A percentile compares a stretch with the other conserved stretches of the same genome.
phyloP scores from a whole-genome alignment of 2,113 vertebrate genomes.

The Arvicanthis niloticus region DNA sequence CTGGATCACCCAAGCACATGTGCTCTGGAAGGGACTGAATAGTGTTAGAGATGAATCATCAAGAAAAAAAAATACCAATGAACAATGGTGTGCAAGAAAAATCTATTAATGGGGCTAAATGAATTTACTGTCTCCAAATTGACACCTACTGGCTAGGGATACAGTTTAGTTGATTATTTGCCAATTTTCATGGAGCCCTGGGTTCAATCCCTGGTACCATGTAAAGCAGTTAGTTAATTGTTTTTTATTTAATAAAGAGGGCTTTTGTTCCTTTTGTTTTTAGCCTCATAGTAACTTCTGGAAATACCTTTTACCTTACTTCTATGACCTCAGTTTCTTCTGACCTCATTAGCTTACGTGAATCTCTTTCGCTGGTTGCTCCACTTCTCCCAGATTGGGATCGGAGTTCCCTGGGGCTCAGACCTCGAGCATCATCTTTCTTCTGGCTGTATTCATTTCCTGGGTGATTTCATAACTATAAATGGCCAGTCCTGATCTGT shows the following conservation, averaged over 20 bases:
- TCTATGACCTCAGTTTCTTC: not conserved
- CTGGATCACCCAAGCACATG: not conserved
- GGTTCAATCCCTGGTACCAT: not conserved
- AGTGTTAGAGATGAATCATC: not conserved
- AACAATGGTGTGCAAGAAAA: not conserved
- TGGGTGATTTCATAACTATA: not conserved
- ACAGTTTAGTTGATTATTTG: not conserved
- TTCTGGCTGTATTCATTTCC: not conserved
- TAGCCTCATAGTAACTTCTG: not conserved
- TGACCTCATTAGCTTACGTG: not conserved
- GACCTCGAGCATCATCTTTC: not conserved
- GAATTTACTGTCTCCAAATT: not conserved
- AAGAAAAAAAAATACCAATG: not conserved
- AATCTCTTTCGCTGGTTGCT: not conserved
- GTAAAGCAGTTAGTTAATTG: not conserved
- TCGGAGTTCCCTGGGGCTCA: not conserved
- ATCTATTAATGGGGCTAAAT: not conserved
- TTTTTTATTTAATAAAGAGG: constrained; percentile 12
- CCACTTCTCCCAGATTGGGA: not conserved
- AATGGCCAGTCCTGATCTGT: not conserved
- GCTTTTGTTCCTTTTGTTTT: not conserved
- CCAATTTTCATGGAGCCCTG: too few species aligned
- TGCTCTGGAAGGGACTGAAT: not conserved
- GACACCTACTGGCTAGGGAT: not conserved
- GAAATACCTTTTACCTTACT: not conserved